phyloP scores from a whole-genome alignment of 2,888 invertebrate species.

The Rhopalosiphum nymphaeae region DNA sequence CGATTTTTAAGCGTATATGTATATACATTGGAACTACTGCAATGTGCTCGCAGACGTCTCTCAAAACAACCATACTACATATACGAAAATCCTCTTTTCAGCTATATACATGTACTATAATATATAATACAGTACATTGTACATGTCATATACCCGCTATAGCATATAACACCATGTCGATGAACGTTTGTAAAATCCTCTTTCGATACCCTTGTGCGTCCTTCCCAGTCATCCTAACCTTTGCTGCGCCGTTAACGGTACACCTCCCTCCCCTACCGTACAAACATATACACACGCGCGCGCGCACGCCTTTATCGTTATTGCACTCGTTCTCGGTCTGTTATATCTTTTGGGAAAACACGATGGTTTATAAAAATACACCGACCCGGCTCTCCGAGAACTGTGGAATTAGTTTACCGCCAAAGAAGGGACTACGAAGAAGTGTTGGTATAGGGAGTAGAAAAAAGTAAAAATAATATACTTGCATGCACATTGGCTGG shows the following conservation, averaged over 20 bases:
- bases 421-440: background rate
- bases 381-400: background rate
- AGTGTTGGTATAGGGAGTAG: background rate
- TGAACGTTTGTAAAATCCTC: background rate
- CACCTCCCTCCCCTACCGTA: too few species aligned
- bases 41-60: background rate
- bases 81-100: background rate
- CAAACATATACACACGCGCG: background rate
- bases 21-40: background rate
- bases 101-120: background rate
- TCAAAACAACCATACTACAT: background rate
- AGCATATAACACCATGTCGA: background rate
- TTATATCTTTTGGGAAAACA: background rate
- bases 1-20: background rate
- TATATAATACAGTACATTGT: background rate
- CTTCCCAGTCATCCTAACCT: background rate
- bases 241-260: background rate
- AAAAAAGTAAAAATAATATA: background rate
- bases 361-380: background rate
- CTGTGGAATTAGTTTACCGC: constrained; percentile 16
- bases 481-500: background rate
- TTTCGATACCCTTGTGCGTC: background rate
- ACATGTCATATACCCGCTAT: background rate
- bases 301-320: background rate
- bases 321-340: background rate